phyloP scores from a whole-genome alignment of 2,797 vertebrate genomes.

The Hydrocynus forskahlii region DNA sequence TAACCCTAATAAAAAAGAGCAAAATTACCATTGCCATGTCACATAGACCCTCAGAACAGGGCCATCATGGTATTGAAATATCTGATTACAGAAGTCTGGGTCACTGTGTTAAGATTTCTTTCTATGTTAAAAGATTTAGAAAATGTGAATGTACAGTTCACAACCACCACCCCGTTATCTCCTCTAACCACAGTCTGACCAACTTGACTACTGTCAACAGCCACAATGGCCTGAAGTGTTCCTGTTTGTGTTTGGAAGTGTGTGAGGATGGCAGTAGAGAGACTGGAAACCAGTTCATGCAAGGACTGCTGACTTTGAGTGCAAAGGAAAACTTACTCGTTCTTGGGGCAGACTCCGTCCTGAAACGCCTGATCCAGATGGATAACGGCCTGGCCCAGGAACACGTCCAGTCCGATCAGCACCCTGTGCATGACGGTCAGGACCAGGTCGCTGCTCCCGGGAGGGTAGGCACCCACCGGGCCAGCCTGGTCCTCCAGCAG shows the following conservation, averaged over 20 bases:
- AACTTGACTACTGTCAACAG: background rate
- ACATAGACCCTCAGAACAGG: too few relatives aligned
- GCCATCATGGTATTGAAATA: too few relatives aligned
- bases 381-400: slow-evolving; percentile 87
- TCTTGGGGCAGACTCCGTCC: slow-evolving; percentile 81
- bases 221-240: background rate
- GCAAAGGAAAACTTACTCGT: slow-evolving; percentile 79
- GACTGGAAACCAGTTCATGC: background rate
- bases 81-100: too few relatives aligned
- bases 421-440: slow-evolving; percentile 94
- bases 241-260: background rate
- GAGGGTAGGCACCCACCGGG: slow-evolving; percentile 72
- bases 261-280: too few relatives aligned
- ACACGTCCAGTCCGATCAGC: slow-evolving; percentile 91
- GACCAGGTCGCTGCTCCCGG: slow-evolving; percentile 81
- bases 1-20: too few relatives aligned
- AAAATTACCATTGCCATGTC: too few relatives aligned
- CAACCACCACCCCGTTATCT: background rate
- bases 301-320: background rate
- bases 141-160: background rate
- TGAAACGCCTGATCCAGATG: slow-evolving; percentile 83
- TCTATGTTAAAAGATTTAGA: background rate
- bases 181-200: background rate
- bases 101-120: background rate
- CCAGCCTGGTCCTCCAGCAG: slow-evolving; percentile 78